Percentiles rank a stretch among this genome's conserved stretches.
These are phyloP conservation scores for Neria commutata DNA, from an alignment of 2,888 invertebrate species.

Conservation along the genomic window DNA sequence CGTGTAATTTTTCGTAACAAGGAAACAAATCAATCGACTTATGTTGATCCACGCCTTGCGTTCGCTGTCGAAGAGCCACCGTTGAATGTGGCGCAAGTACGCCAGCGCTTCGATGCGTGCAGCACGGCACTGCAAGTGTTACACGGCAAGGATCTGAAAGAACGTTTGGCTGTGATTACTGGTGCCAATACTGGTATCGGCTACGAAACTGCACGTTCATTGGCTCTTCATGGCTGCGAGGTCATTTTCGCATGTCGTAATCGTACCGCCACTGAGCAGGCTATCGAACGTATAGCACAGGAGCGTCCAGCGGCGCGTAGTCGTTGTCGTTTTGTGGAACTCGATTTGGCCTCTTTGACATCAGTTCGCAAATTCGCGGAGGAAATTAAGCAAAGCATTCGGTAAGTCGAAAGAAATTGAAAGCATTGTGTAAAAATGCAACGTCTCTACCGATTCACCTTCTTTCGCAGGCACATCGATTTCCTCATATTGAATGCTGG, in stretches of 20 bases:
- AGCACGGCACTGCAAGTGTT: conserved; percentile 79
- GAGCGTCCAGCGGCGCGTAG: conserved; percentile 72
- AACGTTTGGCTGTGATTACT: conserved; percentile 84
- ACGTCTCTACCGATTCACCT: too few species aligned
- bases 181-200: conserved; percentile 94
- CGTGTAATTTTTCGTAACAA: conserved; percentile 78
- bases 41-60: conserved; percentile 89
- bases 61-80: conserved; percentile 86
- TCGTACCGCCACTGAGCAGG: conserved; percentile 70
- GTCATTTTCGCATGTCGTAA: conserved; percentile 87
- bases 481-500: conserved; percentile 83
- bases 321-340: conserved; percentile 68
- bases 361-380: conserved; percentile 73
- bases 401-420: conserved; percentile 44
- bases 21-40: conserved; percentile 71
- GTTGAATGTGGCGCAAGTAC: conserved; percentile 69
- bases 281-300: conserved; percentile 72
- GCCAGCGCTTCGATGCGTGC: conserved; percentile 87
- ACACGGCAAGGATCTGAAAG: conserved; percentile 86
- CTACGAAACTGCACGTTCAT: conserved; percentile 86
- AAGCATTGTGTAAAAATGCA: background rate
- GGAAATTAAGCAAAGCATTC: conserved; percentile 65
- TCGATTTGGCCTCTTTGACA: conserved; percentile 74
- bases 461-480: conserved; percentile 68
- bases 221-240: conserved; percentile 87